These are phyloP conservation scores for Leptodirus hochenwartii DNA, from an alignment of 2,888 invertebrate species.

Conservation along the genomic window DNA sequence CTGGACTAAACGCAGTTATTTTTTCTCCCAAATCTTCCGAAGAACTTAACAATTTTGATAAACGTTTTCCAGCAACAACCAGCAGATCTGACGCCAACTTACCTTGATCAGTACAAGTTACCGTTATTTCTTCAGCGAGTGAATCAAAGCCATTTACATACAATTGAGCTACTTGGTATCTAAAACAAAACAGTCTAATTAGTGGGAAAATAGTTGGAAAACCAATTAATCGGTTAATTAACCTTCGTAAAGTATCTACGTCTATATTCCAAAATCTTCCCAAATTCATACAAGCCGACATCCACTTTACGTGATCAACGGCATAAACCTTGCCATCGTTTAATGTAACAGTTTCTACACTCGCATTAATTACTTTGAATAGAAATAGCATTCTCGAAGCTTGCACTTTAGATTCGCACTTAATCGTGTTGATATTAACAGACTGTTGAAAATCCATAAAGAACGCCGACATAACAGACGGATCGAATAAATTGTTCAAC, in stretches of 20 bases:
- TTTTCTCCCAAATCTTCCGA: conserved; percentile 41
- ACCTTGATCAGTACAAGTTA: conserved; percentile 48
- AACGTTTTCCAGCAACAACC: conserved; percentile 62
- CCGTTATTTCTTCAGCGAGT: conserved; percentile 41
- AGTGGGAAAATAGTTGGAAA: no score
- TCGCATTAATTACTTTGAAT: conserved; percentile 50
- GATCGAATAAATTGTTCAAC: conserved; percentile 59
- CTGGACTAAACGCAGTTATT: conserved; percentile 60
- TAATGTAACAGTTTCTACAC: conserved; percentile 52
- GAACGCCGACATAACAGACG: conserved; percentile 39
- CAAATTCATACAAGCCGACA: conserved; percentile 48
- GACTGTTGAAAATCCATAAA: conserved; percentile 30
- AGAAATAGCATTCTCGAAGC: conserved; percentile 53
- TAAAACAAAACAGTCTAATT: no score
- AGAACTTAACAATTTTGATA: conserved; percentile 45
- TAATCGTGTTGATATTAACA: conserved; percentile 38
- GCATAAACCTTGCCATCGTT: conserved; percentile 33
- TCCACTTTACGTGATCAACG: conserved; percentile 42
- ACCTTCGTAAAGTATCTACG: conserved; percentile 50
- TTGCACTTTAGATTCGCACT: conserved; percentile 47
- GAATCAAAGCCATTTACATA: conserved; percentile 43
- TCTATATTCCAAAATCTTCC: conserved; percentile 65
- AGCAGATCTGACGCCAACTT: conserved; percentile 51
- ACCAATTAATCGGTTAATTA: no score
- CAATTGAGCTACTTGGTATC: conserved; percentile 31